Evolutionary conservation across 92 coral and sea anemone species (phyloP), one percentile per base, ranked within the genome.

Genomic region (Siderastrea radians): DNA sequence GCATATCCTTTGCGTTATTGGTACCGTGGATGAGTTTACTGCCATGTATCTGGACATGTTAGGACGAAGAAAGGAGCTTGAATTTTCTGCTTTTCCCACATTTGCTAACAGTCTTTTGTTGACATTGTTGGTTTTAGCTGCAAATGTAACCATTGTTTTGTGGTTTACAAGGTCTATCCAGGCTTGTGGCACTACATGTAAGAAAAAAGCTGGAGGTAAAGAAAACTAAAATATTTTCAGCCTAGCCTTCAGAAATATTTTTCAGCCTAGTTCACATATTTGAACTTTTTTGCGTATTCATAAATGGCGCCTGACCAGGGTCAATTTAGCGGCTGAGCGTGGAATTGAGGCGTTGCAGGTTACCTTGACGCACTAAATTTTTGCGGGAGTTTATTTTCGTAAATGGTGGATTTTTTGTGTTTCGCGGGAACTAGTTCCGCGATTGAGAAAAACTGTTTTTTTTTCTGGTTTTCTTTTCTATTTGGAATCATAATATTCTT

Each of bases 1-100:
- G 81, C 99, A 98, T 74, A 90, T 98, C n/a, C 87, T 98, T 7
- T 94, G 96, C 26, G 96, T 98, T 3, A 64, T 95, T 68, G 99
- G 98, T 4, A 74, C 98, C 10, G 80, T 90, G 7, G 99, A 95
- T 68, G 98, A 90, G 83, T 94, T 94, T 76, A 82, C 92, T 11
- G 95, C 98, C 9, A 86, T 98, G 8, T 72, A 86, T 72, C 59
- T 91, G 67, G 99, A 98, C 82, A 98, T 98, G 99, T 53, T 79
- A 61, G 83, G 90, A 17, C 60, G 96, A 84, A 79, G 96, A 48
- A 79, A 92, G 61, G 70, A 90, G 45, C 66, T 95, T 48, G 80
- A 82, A 62, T 67, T 75, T 48, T 64, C 92, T 26, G 3, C 62
- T 43, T 7, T 77, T 53, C 98, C 98, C 49, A 89, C 96, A 7